Evolutionary conservation across 2,113 vertebrate genomes (phyloP).

Genomic region (Motacilla alba): DNA sequence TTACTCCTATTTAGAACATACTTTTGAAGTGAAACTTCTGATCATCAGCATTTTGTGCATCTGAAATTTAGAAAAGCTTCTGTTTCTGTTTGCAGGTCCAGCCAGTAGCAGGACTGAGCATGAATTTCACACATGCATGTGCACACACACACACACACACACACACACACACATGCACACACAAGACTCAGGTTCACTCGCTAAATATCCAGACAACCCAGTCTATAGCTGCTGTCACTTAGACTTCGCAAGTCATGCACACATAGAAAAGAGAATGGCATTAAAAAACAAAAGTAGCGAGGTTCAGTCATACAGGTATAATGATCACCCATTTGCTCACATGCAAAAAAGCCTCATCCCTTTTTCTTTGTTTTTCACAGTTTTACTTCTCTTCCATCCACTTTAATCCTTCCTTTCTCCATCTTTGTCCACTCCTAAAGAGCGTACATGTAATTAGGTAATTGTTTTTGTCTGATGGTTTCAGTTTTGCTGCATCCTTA

Average conservation of each 20-base stretch:
- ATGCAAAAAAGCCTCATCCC: background rate
- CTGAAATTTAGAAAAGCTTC: background rate
- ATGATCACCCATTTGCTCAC: background rate
- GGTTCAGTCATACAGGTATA: background rate
- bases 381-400: background rate
- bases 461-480: background rate
- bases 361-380: background rate
- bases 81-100: background rate
- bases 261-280: background rate
- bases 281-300: background rate
- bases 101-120: fast-evolving
- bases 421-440: background rate
- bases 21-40: background rate
- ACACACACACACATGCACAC: background rate
- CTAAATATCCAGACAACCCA: background rate
- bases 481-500: background rate
- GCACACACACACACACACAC: no score
- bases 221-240: background rate
- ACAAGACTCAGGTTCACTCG: background rate
- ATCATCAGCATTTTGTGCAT: background rate
- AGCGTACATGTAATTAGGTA: background rate
- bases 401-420: background rate
- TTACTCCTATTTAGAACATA: background rate
- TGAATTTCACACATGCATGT: background rate
- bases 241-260: background rate